Evolutionary conservation across 2,797 vertebrate genomes (phyloP), one percentile per base, ranked within the genome.

Genomic region (Acomys russatus): DNA sequence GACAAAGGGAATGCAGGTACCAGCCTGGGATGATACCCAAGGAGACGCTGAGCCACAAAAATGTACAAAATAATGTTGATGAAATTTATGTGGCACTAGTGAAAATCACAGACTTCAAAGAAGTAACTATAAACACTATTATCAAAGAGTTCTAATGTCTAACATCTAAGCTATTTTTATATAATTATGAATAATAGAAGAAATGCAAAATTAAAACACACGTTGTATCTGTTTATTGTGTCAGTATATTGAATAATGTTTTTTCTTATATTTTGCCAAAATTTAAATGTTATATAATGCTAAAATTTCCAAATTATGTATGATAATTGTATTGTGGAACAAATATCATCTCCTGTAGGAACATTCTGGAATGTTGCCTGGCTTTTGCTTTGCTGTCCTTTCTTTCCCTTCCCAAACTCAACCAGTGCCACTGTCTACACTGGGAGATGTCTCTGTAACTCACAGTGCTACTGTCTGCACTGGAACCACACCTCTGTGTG

Each of bases 121-220:
- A 86, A 78, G 38, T 82, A 93, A 90, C 88, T 71, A 54, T 25
- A 14, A 70, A n/a, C 28, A 63, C 15, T 66, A 20, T 51, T 85
- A 8, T 51, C 18, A 51, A 59, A 51, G 20, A 82, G 54, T 2
- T 1, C 8, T 86, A 56, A 54, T 96, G 83, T 92, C 6, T 64
- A 86, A 88, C 79, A 93, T 71, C 3, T 49, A 64, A 78, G 8
- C 9, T 74, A 28, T 83, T 33, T 63, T 95, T 33, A 18, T 9
- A 56, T 70, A 77, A 12, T 9, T 10, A 79, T 71, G 9, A 64
- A 93, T 49, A 89, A 9, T 86, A 56, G 20, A 90, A 77, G 38
- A 79, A n/a, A 88, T 63, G 5, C 3, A 90, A 89, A 92, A 80
- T 79, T 80, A 56, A 70, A 96, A 90, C 92, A 6, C 82, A 80